Evolutionary conservation across 2,113 vertebrate genomes (phyloP), one percentile per base, ranked within the genome.

Genomic region (Climacteris rufus): DNA sequence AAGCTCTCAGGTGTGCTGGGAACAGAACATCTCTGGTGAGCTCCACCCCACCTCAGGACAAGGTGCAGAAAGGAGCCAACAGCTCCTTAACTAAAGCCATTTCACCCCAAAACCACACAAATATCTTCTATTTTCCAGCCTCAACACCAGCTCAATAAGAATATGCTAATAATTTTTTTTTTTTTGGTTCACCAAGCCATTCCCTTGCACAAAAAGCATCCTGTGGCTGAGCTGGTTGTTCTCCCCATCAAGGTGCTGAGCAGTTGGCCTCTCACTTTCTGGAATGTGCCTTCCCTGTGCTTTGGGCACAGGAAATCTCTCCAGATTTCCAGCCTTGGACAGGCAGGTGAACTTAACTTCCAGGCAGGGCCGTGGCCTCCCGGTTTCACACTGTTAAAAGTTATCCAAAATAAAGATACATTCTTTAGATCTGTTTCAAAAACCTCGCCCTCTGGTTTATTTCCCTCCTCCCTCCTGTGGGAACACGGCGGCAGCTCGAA

Each of bases 81-180:
- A 19, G 39, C 31, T 31, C 87, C 94, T 71, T 27, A 10, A 80
- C 0, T 9, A 17, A 82, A 84, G 39, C 30, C 40, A 53, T 6
- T 3, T 42, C 47, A 45, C 52, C 76, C 63, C 49, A 28, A 49
- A 95, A 88, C n/a, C 56, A 61, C 30, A 28, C 53, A 54, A 37
- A 70, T 6, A 2, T 7, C 18, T 63, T 65, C 91, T 30, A 10
- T 74, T 71, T 77, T 12, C 74, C 40, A 71, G 35, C 45, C 72
- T 52, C 39, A 31, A 70, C 2, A 31, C 52, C 82, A 84, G 87
- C 56, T 89, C 84, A 42, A 49, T 30, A 52, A 52, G 15, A 71
- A 30, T 0, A 7, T 0, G 8, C n/a, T 30, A 15, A 11, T 1
- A 17, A 3, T 45, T 15, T 8, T 50, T 23, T 8, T 15, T 60